A percentile compares a stretch with the other conserved stretches of the same genome.
phyloP scores from a whole-genome alignment of 2,888 invertebrate species.

The Agrotis ipsilon region DNA sequence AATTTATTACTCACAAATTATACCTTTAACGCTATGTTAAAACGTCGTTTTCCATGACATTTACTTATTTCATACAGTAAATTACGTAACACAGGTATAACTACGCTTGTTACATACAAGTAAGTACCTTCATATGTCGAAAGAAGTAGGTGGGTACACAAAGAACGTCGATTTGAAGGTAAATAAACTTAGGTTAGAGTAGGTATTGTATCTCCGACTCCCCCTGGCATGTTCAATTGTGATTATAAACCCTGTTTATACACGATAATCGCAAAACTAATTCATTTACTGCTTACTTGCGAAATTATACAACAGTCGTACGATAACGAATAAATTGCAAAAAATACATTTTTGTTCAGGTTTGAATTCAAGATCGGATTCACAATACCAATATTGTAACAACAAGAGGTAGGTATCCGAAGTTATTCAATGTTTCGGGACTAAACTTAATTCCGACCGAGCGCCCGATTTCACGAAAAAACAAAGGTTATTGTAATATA shows the following conservation, averaged over 20 bases:
- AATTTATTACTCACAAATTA: conserved; percentile 28
- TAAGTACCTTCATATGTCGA: conserved; percentile 8
- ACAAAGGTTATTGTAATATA: conserved; percentile 51
- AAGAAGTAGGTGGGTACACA: conserved; percentile 22
- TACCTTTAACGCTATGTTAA: neutral
- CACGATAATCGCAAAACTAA: conserved; percentile 50
- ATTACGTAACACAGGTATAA: conserved; percentile 21
- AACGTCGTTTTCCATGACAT: conserved; percentile 39
- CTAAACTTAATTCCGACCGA: conserved; percentile 36
- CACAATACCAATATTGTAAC: conserved; percentile 30
- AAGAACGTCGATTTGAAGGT: conserved; percentile 32
- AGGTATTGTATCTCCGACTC: conserved; percentile 17
- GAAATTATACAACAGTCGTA: conserved; percentile 43
- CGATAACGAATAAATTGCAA: conserved; percentile 31
- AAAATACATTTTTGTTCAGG: conserved; percentile 14
- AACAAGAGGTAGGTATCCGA: conserved; percentile 7
- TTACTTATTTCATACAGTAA: conserved; percentile 35
- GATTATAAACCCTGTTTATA: conserved; percentile 34
- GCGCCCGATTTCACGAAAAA: conserved; percentile 28
- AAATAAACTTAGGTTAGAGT: conserved; percentile 33
- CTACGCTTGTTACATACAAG: conserved; percentile 8
- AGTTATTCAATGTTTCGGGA: conserved; percentile 31
- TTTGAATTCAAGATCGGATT: conserved; percentile 20
- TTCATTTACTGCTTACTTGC: conserved; percentile 45
- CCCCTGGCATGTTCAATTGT: conserved; percentile 26